Evolutionary conservation across 2,888 invertebrate species (phyloP).

Genomic region (Balanococcus diminutus): DNA sequence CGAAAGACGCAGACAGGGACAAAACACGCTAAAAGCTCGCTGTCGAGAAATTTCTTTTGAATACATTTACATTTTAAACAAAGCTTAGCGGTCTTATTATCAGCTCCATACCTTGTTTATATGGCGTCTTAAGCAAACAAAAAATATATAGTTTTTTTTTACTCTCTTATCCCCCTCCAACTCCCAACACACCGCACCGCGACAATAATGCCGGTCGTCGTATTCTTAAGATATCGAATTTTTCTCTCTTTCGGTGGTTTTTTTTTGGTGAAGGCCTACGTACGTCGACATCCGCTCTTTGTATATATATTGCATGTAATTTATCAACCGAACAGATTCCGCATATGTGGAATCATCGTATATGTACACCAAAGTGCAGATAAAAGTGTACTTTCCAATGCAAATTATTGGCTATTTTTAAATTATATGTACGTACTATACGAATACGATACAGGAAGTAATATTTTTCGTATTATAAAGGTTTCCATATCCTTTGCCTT

Average conservation of each 20-base stretch:
- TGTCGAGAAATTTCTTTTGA: conserved; percentile 26
- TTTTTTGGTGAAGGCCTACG: not conserved
- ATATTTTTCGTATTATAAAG: not conserved
- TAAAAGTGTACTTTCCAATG: not conserved
- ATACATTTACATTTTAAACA: conserved; percentile 42
- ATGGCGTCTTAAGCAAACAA: conserved; percentile 40
- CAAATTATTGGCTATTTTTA: not conserved
- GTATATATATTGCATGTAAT: not conserved
- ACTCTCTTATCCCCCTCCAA: not conserved
- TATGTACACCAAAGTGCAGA: not conserved
- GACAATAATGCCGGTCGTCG: not conserved
- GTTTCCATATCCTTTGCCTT: no score
- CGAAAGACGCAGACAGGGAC: not conserved
- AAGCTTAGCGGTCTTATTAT: conserved; percentile 22
- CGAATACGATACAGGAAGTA: not conserved
- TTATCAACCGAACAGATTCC: not conserved
- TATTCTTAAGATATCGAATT: conserved; percentile 1
- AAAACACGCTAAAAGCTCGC: conserved; percentile 29
- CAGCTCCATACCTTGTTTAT: conserved; percentile 37
- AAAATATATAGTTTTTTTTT: conserved; percentile 26
- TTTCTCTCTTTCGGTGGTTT: not conserved
- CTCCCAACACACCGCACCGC: not conserved
- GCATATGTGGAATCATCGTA: not conserved
- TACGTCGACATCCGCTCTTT: not conserved
- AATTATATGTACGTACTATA: not conserved